Evolutionary conservation across 1,140 invertebrate species (phyloP), one percentile per base, ranked within the genome.

Genomic region (Cheumatopsyche charites): DNA sequence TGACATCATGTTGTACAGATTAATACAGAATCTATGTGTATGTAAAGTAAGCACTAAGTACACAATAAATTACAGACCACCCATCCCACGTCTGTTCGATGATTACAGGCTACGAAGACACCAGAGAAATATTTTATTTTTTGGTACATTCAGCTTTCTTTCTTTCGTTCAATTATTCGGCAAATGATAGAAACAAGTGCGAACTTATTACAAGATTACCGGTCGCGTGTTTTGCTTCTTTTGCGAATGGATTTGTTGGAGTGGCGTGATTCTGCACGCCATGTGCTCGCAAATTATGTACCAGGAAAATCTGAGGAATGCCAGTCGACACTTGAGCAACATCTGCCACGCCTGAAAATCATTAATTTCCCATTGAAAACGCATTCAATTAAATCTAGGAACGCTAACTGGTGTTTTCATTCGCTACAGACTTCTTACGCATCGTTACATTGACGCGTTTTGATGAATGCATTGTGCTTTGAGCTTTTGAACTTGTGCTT

Each of bases 21-120:
- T 58, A 25, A 58, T 58, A 58, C 25, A 5, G 21, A 52, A 17
- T 52, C 13, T 1, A 41, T 15, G 15, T 42, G 62, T 66, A 66
- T 66, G 63, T 66, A 66, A 66, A 66, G 36, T 23, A 63, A 11
- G 43, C 4, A 65, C 9, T 41, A 41, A 21, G 29, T 21, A 45
- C 36, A 29, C 23, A 26, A 67, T 55, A 55, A 58, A 68, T 68
- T 68, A 68, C 21, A 55, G 66, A 68, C 66, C 66, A 68, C 47
- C 66, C 66, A 45, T 55, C 29, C 23, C 66, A 68, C 36, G 9
- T 45, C 26, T 47, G 19, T 19, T 41, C 49, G 49, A 68, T 68
- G 47, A 68, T 68, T 68, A 58, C 25, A 55, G 66, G 21, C 26
- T 36, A 3, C 29, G n/a, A 36, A 36, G 9, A 36, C 29, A 36